Base-by-base conservation (phyloP, 2,797 vertebrate genomes). In the Coregonus suidteri region DNA sequence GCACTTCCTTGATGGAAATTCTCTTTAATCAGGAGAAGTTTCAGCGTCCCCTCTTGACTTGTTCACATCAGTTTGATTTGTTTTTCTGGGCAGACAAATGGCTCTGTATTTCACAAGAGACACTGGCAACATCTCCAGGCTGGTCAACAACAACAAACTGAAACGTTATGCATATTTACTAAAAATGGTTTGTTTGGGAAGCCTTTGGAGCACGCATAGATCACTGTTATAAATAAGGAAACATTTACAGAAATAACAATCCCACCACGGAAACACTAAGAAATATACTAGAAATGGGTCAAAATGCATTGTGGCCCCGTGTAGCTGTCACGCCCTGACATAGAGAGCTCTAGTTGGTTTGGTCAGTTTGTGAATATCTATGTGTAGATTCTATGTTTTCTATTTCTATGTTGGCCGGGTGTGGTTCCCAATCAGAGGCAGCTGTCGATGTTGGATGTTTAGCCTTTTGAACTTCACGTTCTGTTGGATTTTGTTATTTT, bases 1-100 rank as follows among this genome's bases (percentile, higher is more conserved):
- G 90, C 85, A 87, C 88, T 84, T 90, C 83, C 87, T 89, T 89
- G 89, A 91, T 90, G 84, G 85, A 89, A 92, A 90, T 91, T 90
- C 86, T 77, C 85, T 92, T 92, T 90, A 90, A 93, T 93, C 91
- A 89, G 84, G 84, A 75, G 82, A 87, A 85, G 85, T 90, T 88
- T 88, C 86, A 73, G 70, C 52, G 74, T 73, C 79, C 81, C 83
- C 72, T 75, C 41, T 74, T 84, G 85, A 89, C 80, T 76, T 82
- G 78, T 85, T 87, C 82, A 54, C 35, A 68, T 82, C 82, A 78
- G 86, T 85, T 87, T 87, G 76, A 87, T 84, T 88, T 88, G 82
- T 86, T 90, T 80, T 73, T 52, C 77, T 53, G 35, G 1, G 13
- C 56, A 75, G 77, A 66, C 53, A 82, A 70, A 82, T 65, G 70